phyloP scores from a whole-genome alignment of 2,797 vertebrate genomes.

The Amniataba percoides region DNA sequence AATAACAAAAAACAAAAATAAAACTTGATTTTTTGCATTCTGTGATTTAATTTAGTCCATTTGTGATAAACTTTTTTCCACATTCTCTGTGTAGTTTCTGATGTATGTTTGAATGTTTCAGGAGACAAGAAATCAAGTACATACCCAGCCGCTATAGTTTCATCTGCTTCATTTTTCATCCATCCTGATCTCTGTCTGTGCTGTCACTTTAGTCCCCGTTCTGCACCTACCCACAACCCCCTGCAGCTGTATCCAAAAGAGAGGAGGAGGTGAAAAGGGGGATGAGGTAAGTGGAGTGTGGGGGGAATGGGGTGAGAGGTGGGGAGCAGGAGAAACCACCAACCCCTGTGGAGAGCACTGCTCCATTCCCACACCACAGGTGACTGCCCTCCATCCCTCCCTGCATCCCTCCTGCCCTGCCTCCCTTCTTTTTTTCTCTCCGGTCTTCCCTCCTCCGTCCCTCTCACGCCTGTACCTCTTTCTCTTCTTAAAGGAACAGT shows the following conservation, averaged over 20 bases:
- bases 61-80: background rate
- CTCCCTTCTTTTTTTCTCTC: constrained; percentile 9
- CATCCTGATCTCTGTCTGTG: constrained; percentile 20
- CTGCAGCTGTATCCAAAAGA: constrained; percentile 77
- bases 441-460: constrained; percentile 37
- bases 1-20: background rate
- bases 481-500: constrained; percentile 59
- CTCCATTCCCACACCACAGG: constrained; percentile 82
- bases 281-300: constrained; percentile 60
- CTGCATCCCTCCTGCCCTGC: constrained; percentile 17
- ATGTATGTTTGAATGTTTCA: background rate
- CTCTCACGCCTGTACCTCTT: constrained; percentile 29
- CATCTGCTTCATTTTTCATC: constrained; percentile 14
- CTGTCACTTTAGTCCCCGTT: constrained; percentile 12
- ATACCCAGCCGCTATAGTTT: background rate
- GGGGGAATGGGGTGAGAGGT: background rate
- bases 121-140: background rate
- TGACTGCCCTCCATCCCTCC: constrained; percentile 73
- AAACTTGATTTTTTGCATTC: background rate
- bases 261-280: constrained; percentile 44
- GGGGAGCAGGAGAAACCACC: constrained; percentile 55
- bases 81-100: background rate
- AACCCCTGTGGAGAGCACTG: constrained; percentile 69
- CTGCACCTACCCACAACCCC: constrained; percentile 18
- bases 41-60: background rate